A percentile compares a stretch with the other conserved stretches of the same genome.
These are phyloP conservation scores for Merops nubicus DNA, from an alignment of 2,113 vertebrate genomes.

Conservation along the genomic window DNA sequence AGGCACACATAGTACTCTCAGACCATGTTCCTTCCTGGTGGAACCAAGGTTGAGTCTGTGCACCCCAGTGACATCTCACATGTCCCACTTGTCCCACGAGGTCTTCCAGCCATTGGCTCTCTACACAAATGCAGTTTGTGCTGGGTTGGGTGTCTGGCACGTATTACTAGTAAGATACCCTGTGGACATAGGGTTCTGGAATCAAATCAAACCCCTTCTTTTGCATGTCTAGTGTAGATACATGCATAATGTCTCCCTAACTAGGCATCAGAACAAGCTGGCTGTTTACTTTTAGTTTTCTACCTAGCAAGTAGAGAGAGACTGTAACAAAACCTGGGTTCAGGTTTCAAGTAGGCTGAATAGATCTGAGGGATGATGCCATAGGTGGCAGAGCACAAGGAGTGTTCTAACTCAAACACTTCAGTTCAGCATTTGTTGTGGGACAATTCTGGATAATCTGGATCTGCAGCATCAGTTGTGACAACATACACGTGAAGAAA, in stretches of 20 bases:
- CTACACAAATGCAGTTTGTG: background rate
- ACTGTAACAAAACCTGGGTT: background rate
- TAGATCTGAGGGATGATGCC: background rate
- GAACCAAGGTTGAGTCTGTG: background rate
- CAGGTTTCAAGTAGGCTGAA: background rate
- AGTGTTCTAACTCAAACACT: background rate
- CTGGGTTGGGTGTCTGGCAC: background rate
- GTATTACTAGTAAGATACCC: background rate
- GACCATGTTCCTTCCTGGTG: background rate
- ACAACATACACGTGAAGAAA: background rate
- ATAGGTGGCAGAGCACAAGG: background rate
- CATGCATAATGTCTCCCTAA: background rate
- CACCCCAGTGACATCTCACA: background rate
- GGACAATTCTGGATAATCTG: background rate
- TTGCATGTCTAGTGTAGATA: background rate
- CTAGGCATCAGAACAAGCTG: background rate
- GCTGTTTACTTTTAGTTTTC: background rate
- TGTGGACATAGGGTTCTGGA: background rate
- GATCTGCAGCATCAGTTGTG: background rate
- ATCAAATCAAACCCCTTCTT: background rate
- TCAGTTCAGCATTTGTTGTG: background rate
- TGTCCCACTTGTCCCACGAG: background rate
- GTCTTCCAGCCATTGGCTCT: background rate
- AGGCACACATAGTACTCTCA: background rate
- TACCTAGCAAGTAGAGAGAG: background rate